Evolutionary conservation across 2,797 vertebrate species (phyloP).

Genomic region (Anniella stebbinsi): DNA sequence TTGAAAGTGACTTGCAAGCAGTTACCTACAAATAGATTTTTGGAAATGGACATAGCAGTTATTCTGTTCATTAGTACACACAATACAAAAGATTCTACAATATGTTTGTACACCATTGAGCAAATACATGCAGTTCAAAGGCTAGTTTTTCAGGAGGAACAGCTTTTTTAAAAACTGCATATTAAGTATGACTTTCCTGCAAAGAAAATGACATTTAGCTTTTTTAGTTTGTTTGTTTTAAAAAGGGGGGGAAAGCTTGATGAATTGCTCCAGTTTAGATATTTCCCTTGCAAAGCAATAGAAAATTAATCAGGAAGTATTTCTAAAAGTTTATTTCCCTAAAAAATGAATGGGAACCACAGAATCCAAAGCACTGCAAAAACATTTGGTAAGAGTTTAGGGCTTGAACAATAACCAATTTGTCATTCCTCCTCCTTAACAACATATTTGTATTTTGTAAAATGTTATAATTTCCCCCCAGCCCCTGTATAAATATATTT

Average conservation of each 20-base stretch:
- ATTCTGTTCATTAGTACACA: constrained; percentile 23
- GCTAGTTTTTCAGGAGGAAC: neutral
- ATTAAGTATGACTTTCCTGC: neutral
- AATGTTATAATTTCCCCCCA: constrained; percentile 82
- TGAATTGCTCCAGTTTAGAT: constrained; percentile 24
- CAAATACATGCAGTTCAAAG: constrained; percentile 22
- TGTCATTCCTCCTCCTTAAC: constrained; percentile 78
- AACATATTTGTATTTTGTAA: constrained; percentile 82
- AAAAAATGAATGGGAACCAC: constrained; percentile 56
- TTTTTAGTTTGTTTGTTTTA: no score
- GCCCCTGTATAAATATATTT: constrained; percentile 91
- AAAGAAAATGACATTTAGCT: neutral
- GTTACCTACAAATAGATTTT: accelerated
- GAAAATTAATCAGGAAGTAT: constrained; percentile 58
- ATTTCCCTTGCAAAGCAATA: constrained; percentile 41
- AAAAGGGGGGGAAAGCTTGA: neutral
- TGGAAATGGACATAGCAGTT: neutral
- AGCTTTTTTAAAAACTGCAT: neutral
- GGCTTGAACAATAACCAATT: constrained; percentile 73
- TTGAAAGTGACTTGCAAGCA: neutral
- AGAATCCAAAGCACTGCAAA: constrained; percentile 50
- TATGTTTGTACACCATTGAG: neutral
- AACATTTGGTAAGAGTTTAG: constrained; percentile 67
- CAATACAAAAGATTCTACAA: neutral
- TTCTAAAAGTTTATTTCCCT: constrained; percentile 54